phyloP scores from a whole-genome alignment of 2,113 vertebrate species.

The Onychostoma macrolepis region DNA sequence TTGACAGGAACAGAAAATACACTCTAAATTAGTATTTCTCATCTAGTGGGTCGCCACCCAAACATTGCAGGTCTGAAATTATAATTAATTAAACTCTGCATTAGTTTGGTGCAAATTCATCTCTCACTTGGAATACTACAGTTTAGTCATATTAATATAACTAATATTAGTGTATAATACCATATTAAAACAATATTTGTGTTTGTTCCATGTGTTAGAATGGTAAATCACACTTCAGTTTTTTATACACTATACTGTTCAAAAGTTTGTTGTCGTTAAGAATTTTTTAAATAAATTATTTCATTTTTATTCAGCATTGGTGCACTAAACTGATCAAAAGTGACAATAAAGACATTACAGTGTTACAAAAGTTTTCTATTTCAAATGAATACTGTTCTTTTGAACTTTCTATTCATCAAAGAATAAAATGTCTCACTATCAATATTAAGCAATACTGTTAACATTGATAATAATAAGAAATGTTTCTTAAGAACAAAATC shows the following conservation, averaged over 20 bases:
- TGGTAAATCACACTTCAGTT: no score
- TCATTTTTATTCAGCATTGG: not conserved
- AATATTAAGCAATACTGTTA: not conserved
- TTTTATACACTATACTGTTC: no score
- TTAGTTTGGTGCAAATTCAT: slow-evolving; percentile 5
- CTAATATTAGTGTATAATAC: not conserved
- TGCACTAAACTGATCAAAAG: no score
- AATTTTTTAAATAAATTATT: no score
- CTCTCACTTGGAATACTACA: not conserved
- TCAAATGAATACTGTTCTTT: no score
- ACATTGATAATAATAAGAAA: not conserved
- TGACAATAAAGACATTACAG: no score
- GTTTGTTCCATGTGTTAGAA: no score
- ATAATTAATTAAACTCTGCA: not conserved
- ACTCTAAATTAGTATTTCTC: not conserved
- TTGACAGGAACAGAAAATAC: slow-evolving; percentile 4
- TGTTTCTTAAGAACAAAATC: not conserved
- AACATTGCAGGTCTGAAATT: not conserved
- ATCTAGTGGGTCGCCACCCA: not conserved
- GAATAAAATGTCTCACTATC: no score
- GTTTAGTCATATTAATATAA: not conserved
- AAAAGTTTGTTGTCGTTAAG: no score
- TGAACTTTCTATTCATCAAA: no score
- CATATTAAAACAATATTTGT: no score
- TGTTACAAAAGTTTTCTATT: no score